These are phyloP conservation scores for Myotis findleyi DNA, from an alignment of 2,797 vertebrate species.

Conservation along the genomic window DNA sequence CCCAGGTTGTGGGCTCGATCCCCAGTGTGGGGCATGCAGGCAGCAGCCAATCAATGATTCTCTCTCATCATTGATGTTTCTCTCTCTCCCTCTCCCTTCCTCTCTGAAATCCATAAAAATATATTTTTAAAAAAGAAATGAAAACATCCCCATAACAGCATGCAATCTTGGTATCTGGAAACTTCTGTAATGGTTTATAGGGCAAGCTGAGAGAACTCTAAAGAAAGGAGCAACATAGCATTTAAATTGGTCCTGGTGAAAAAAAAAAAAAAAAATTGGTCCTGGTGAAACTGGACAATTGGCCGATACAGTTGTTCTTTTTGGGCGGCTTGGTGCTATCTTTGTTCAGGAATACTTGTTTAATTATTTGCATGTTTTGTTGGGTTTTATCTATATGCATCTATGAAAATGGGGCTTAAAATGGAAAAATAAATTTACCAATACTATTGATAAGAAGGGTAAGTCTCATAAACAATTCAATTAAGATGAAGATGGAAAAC, in stretches of 20 bases:
- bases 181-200: background rate
- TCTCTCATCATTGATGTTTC: no score
- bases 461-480: background rate
- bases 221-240: background rate
- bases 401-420: background rate
- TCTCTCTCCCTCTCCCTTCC: no score
- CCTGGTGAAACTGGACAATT: background rate
- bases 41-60: no score
- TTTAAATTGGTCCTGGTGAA: background rate
- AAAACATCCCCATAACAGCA: background rate
- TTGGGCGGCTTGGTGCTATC: background rate
- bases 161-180: background rate
- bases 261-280: no score
- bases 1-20: no score
- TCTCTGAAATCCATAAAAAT: no score
- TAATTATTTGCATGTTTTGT: slow-evolving; percentile 30
- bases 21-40: no score
- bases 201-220: background rate
- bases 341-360: background rate
- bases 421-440: slow-evolving; percentile 26
- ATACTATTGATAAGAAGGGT: background rate
- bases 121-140: no score
- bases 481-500: background rate
- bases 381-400: background rate
- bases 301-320: background rate